Evolutionary conservation across 2,888 invertebrate genomes (phyloP).

Genomic region (Lymantria monacha): DNA sequence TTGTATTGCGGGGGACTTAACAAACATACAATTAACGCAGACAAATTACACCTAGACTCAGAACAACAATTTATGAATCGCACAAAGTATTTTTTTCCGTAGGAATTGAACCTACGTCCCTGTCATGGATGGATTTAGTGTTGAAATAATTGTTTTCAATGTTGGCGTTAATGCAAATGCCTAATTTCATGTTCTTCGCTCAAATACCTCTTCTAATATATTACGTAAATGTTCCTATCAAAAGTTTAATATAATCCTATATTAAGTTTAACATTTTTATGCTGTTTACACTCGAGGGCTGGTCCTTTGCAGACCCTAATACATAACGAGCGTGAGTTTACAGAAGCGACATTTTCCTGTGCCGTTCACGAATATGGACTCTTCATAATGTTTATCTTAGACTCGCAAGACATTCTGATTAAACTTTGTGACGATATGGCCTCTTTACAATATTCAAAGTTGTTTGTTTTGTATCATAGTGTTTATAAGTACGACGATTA

Average conservation of each 20-base stretch:
- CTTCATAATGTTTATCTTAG: slow-evolving; percentile 14
- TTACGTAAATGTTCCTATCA: not conserved
- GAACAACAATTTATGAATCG: too few relatives aligned
- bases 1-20: too few relatives aligned
- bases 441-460: not conserved
- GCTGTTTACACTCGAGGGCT: not conserved
- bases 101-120: too few relatives aligned
- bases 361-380: slow-evolving; percentile 19
- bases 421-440: not conserved
- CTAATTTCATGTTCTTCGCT: too few relatives aligned
- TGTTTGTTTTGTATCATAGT: slow-evolving; percentile 17
- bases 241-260: not conserved
- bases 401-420: slow-evolving; percentile 3
- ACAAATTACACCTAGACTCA: too few relatives aligned
- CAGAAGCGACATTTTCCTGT: slow-evolving; percentile 9
- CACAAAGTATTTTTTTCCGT: too few relatives aligned
- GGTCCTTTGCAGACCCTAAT: not conserved
- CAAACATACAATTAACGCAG: too few relatives aligned
- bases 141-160: too few relatives aligned
- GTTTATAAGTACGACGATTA: not conserved
- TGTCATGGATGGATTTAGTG: too few relatives aligned
- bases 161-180: too few relatives aligned
- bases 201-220: too few relatives aligned
- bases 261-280: not conserved
- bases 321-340: slow-evolving; percentile 7